Evolutionary conservation across 2,888 invertebrate genomes (phyloP).

Genomic region (Acanthococcus lagerstroemiae): DNA sequence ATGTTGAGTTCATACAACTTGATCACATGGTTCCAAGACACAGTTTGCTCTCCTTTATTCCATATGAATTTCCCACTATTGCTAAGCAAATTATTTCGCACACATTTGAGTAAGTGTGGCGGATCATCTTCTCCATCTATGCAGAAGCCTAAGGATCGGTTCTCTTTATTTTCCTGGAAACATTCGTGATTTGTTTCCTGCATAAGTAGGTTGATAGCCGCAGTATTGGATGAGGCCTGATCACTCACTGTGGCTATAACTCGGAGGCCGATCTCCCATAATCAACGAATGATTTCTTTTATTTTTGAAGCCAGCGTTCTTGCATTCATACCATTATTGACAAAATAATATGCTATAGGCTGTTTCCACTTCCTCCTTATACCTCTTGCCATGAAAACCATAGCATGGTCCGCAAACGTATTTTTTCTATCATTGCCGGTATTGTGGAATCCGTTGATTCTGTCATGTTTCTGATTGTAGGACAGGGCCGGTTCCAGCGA

Average conservation of each 20-base stretch:
- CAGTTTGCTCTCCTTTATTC: background rate
- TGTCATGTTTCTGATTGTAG: background rate
- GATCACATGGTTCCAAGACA: background rate
- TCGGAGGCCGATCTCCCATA: too few species aligned
- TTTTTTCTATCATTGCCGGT: background rate
- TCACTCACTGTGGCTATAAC: too few species aligned
- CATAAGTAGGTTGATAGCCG: too few species aligned
- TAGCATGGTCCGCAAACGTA: conserved; percentile 10
- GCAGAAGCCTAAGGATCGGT: too few species aligned
- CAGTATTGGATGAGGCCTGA: too few species aligned
- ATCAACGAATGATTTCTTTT: too few species aligned
- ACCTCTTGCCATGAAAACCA: conserved; percentile 15
- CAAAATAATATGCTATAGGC: conserved; percentile 11
- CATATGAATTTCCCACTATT: background rate
- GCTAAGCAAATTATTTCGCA: background rate
- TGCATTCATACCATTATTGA: background rate
- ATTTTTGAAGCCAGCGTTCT: too few species aligned
- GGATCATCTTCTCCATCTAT: too few species aligned
- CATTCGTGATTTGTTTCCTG: too few species aligned
- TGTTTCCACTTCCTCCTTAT: conserved; percentile 7
- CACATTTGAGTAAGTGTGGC: background rate
- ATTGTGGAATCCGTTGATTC: conserved; percentile 17
- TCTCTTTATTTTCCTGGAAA: too few species aligned
- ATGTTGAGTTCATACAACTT: background rate
- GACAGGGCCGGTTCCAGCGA: background rate